Conservation (phyloP, 37 sponge, comb jelly and placozoan species). For the Ianthella basta region DNA sequence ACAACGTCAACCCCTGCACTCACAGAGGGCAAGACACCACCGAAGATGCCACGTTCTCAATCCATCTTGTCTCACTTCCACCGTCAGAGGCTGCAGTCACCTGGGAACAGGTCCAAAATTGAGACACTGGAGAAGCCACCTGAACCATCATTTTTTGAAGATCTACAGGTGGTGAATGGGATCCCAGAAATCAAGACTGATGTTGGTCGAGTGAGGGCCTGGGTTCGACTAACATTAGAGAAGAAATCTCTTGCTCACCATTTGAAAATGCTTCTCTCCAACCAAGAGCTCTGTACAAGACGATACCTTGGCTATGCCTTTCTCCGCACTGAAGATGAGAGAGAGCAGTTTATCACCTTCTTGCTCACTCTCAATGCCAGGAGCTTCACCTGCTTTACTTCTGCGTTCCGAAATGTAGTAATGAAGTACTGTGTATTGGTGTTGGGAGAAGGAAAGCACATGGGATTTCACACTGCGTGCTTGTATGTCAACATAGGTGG, state of each 20-base stretch:
- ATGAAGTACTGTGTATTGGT: slow-evolving; percentile 78
- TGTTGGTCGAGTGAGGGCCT: slow-evolving; percentile 79
- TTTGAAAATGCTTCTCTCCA: slow-evolving; percentile 56
- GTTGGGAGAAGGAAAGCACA: slow-evolving; percentile 79
- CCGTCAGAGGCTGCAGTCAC: slow-evolving; percentile 65
- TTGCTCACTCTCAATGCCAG: slow-evolving; percentile 65
- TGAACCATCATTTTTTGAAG: slow-evolving; percentile 42
- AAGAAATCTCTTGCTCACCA: slow-evolving; percentile 82
- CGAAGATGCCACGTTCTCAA: slow-evolving; percentile 35
- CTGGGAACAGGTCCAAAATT: slow-evolving; percentile 55
- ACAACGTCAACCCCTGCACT: background rate
- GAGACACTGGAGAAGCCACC: slow-evolving; percentile 58
- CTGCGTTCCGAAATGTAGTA: slow-evolving; percentile 23
- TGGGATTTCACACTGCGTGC: slow-evolving; percentile 81
- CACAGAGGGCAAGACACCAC: background rate
- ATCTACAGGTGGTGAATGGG: slow-evolving; percentile 57
- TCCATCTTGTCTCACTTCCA: slow-evolving; percentile 39
- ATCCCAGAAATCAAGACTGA: slow-evolving; percentile 91
- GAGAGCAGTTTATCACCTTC: slow-evolving; percentile 83
- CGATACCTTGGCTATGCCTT: slow-evolving; percentile 91
- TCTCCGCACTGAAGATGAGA: slow-evolving; percentile 87
- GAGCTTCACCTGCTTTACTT: slow-evolving; percentile 93
- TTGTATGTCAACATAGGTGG: slow-evolving; percentile 79
- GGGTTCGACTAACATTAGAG: slow-evolving; percentile 79
- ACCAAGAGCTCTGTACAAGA: slow-evolving; percentile 46